These are phyloP conservation scores for Nicator chloris DNA, from an alignment of 2,113 vertebrate species.

Conservation along the genomic window DNA sequence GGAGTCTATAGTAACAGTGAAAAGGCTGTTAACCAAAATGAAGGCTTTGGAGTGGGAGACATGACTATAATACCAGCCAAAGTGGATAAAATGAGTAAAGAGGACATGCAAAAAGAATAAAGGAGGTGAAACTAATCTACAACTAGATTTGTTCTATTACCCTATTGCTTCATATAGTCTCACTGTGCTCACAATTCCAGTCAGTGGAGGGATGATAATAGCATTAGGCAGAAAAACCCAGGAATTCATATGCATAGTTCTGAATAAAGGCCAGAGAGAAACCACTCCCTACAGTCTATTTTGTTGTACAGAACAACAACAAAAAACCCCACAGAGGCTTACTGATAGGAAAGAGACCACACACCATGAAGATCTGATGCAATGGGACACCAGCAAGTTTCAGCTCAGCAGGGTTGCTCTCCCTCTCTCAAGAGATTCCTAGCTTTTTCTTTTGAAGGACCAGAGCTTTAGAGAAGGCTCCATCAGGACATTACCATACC, in stretches of 20 bases:
- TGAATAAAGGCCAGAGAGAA: neutral
- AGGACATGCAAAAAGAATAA: neutral
- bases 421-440: neutral
- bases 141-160: neutral
- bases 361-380: neutral
- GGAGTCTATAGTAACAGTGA: neutral
- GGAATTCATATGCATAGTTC: neutral
- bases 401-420: neutral
- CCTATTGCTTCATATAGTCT: neutral
- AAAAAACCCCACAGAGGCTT: neutral
- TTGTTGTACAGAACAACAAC: neutral
- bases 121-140: neutral
- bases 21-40: conserved; percentile 9
- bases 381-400: neutral
- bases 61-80: neutral
- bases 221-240: neutral
- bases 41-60: neutral
- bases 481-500: neutral
- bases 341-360: neutral
- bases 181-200: neutral
- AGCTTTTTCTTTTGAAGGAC: neutral
- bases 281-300: neutral
- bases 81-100: neutral
- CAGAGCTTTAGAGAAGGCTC: neutral
- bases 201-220: neutral